phyloP scores from a whole-genome alignment of 2,888 invertebrate genomes.

The Macrosoma leucophasiata region DNA sequence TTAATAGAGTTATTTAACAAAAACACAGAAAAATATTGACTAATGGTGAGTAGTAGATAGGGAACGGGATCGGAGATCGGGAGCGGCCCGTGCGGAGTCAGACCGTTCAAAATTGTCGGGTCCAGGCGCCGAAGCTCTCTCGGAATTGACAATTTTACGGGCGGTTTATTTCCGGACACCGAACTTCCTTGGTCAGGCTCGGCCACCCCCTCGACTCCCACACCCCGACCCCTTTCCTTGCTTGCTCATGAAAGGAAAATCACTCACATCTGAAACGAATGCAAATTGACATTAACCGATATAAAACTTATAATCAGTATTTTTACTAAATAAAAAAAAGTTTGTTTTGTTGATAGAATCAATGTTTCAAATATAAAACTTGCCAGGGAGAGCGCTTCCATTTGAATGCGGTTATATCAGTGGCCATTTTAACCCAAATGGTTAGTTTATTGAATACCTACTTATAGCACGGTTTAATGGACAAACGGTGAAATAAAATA shows the following conservation, averaged over 20 bases:
- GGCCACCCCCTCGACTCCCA: slow-evolving; percentile 41
- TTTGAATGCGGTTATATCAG: too few species aligned
- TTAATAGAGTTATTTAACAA: slow-evolving; percentile 2
- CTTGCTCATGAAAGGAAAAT: too few species aligned
- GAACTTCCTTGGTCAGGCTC: slow-evolving; percentile 64
- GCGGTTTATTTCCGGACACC: slow-evolving; percentile 79
- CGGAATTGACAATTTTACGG: slow-evolving; percentile 83
- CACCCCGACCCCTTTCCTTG: slow-evolving; percentile 45
- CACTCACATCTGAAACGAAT: slow-evolving; percentile 17
- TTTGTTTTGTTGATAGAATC: too few species aligned
- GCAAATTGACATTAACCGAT: slow-evolving; percentile 16
- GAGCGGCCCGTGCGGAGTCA: slow-evolving; percentile 23
- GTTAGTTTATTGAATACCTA: too few species aligned
- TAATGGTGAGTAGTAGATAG: slow-evolving; percentile 35
- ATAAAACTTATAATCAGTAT: too few species aligned
- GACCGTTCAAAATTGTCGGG: slow-evolving; percentile 54
- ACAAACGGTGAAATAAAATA: too few species aligned
- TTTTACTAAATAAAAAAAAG: too few species aligned
- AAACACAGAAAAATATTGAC: slow-evolving; percentile 19
- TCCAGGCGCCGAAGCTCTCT: slow-evolving; percentile 55
- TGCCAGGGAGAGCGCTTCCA: too few species aligned
- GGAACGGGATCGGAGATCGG: slow-evolving; percentile 28
- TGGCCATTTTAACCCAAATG: too few species aligned
- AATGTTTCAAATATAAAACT: too few species aligned
- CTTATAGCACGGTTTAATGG: too few species aligned